Conservation (phyloP, 2,113 vertebrate species). For the Bombycilla garrulus region DNA sequence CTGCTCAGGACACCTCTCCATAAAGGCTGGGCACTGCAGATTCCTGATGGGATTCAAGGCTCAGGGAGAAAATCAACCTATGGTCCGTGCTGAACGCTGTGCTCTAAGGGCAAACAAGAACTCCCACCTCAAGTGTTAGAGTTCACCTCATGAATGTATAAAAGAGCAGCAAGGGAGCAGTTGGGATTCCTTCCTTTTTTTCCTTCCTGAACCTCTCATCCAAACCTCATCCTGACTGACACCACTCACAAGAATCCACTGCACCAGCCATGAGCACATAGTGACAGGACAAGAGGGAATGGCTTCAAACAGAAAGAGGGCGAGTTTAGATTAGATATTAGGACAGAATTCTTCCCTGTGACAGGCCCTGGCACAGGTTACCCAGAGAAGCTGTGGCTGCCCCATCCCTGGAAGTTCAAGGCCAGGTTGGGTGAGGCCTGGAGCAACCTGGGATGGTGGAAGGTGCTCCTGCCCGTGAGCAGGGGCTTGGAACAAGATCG, state of each 20-base stretch:
- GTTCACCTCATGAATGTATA: neutral
- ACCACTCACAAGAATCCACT: neutral
- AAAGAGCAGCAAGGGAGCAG: neutral
- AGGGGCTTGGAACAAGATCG: neutral
- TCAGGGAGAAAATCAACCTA: neutral
- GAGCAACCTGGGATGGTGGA: neutral
- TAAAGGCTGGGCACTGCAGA: neutral
- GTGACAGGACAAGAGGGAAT: neutral
- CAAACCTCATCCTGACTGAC: neutral
- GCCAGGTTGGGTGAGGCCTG: neutral
- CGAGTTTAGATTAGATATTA: neutral
- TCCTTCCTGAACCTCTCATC: neutral
- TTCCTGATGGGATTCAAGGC: neutral
- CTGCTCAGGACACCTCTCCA: neutral
- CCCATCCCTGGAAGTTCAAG: neutral
- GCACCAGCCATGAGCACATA: rapidly evolving
- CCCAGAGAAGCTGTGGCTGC: neutral
- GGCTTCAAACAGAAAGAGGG: neutral
- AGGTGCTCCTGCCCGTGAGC: neutral
- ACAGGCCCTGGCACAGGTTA: rapidly evolving
- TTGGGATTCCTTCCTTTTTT: neutral
- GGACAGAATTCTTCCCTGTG: neutral
- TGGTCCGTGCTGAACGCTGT: neutral
- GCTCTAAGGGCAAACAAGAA: neutral
- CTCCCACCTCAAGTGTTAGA: neutral